Conservation (phyloP, 2,797 vertebrate species). For the Megaceryle alcyon region DNA sequence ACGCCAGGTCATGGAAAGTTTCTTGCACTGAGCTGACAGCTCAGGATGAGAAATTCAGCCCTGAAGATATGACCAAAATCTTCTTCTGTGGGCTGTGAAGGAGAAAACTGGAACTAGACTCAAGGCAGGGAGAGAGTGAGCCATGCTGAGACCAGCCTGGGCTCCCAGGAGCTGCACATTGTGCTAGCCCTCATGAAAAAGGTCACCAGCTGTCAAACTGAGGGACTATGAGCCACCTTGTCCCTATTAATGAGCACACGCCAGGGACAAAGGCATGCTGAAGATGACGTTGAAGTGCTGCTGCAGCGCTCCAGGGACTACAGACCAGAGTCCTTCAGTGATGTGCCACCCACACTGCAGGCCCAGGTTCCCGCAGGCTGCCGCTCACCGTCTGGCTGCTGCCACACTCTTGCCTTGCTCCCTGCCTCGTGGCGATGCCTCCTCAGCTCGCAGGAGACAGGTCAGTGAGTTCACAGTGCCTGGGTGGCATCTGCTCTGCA, state of each 20-base stretch:
- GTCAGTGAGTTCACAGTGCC: neutral
- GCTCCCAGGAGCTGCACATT: neutral
- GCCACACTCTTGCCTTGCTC: neutral
- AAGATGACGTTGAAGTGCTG: neutral
- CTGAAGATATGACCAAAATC: neutral
- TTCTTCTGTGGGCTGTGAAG: neutral
- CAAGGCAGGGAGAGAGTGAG: neutral
- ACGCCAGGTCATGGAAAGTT: neutral
- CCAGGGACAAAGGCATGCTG: no score
- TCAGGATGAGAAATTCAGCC: neutral
- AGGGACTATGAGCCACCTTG: neutral
- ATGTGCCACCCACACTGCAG: neutral
- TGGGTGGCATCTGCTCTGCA: neutral
- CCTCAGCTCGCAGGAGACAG: neutral
- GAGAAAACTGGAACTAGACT: neutral
- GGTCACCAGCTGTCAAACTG: neutral
- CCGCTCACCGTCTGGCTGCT: accelerated
- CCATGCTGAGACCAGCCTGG: neutral
- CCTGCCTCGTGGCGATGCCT: neutral
- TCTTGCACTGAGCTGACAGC: neutral
- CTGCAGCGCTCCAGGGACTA: neutral
- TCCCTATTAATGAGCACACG: neutral
- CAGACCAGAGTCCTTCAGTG: neutral
- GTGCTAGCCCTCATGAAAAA: neutral
- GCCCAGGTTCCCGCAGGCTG: neutral